These are phyloP conservation scores for Meriones psammophilus DNA, from an alignment of 2,797 vertebrate genomes.

Conservation along the genomic window DNA sequence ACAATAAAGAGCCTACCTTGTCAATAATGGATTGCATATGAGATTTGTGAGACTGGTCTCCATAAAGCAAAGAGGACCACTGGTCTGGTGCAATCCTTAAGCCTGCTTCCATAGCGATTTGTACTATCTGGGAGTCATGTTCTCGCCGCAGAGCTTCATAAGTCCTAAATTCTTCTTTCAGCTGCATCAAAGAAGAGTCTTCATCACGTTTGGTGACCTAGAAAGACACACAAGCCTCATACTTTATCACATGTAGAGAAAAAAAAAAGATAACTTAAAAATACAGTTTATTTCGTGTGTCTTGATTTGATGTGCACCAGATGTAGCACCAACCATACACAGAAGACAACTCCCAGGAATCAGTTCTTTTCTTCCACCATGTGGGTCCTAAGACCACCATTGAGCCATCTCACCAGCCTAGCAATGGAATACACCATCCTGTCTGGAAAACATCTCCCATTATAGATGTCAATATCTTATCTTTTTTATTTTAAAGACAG, in stretches of 20 bases:
- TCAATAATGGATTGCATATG: slow-evolving; percentile 99
- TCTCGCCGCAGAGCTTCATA: slow-evolving; percentile 97
- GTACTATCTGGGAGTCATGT: slow-evolving; percentile 99
- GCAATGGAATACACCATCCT: not conserved
- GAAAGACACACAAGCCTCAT: slow-evolving; percentile 57
- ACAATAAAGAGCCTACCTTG: slow-evolving; percentile 91
- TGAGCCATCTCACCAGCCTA: not conserved
- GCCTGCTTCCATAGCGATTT: slow-evolving; percentile 99
- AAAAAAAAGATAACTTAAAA: not conserved
- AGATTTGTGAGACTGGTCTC: slow-evolving; percentile 99
- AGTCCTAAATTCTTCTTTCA: slow-evolving; percentile 98
- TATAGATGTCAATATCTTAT: not conserved
- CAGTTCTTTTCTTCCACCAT: not conserved
- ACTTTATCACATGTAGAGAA: not conserved
- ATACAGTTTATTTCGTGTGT: not conserved
- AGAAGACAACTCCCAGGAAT: not conserved
- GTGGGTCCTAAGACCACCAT: not conserved
- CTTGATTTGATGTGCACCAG: not conserved
- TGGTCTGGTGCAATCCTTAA: slow-evolving; percentile 99
- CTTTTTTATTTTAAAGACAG: not conserved
- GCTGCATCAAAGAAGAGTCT: slow-evolving; percentile 98
- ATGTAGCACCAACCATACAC: not conserved
- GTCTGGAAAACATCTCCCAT: not conserved
- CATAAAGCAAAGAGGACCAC: slow-evolving; percentile 98
- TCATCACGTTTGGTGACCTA: slow-evolving; percentile 99